Evolutionary conservation across 2,888 invertebrate species (phyloP).

Genomic region (Tachina lurida): DNA sequence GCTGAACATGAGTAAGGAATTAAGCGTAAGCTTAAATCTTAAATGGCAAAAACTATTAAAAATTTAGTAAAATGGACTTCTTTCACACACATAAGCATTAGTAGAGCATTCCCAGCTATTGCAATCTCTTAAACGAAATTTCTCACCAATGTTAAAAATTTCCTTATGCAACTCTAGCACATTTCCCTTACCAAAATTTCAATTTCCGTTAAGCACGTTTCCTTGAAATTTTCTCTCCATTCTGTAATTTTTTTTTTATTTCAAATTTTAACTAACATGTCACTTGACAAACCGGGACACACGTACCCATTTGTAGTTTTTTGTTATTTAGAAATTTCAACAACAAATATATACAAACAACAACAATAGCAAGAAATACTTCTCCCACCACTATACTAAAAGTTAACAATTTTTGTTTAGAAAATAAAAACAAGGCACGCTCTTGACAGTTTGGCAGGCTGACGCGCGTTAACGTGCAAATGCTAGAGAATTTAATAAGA

Average conservation of each 20-base stretch:
- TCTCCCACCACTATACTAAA: conserved; percentile 11
- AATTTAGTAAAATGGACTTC: too few species aligned
- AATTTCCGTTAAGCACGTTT: conserved; percentile 69
- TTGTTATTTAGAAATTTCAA: conserved; percentile 26
- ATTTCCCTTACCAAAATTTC: conserved; percentile 43
- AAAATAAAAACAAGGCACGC: conserved; percentile 66
- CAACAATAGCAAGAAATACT: conserved; percentile 22
- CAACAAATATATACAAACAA: conserved; percentile 17
- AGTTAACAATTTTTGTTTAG: conserved; percentile 23
- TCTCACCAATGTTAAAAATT: neutral
- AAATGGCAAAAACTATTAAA: too few species aligned
- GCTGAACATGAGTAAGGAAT: neutral
- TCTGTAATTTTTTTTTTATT: conserved; percentile 30
- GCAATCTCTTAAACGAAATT: neutral
- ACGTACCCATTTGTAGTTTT: conserved; percentile 69
- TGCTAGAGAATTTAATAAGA: conserved; percentile 66
- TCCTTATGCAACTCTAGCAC: neutral
- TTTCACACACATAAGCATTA: too few species aligned
- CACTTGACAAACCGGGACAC: conserved; percentile 71
- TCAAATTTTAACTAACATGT: conserved; percentile 65
- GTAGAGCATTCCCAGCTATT: neutral
- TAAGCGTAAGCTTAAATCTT: too few species aligned
- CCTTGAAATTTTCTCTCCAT: conserved; percentile 35
- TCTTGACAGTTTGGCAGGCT: conserved; percentile 71
- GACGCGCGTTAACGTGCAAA: conserved; percentile 71